Evolutionary conservation across 2,888 invertebrate species (phyloP), one percentile per base, ranked within the genome.

Genomic region (Pyrocoelia pectoralis): DNA sequence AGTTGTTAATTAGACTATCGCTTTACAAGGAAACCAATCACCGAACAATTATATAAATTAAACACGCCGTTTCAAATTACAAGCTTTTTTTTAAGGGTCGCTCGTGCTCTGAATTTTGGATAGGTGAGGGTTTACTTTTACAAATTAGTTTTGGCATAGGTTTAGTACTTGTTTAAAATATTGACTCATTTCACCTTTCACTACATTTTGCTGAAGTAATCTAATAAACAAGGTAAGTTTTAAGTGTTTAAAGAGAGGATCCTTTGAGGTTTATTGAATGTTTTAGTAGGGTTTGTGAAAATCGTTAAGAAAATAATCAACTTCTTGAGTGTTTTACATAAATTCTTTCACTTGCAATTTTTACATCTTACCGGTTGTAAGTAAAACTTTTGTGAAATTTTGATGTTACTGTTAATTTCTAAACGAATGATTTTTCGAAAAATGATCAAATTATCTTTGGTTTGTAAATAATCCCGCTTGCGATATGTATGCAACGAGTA

Each of bases 101-200:
- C 43, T 46, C 59, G 58, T 55, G 62, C 71, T 68, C 71, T 24
- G 24, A 24, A 24, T 24, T 24, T 24, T 72, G 71, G 60, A 59
- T 56, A 19, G 69, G 70, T 72, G 71, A 72, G 72, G 70, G 72
- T 58, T 67, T 66, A 68, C 69, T 69, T 68, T 67, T 64, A 63
- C 54, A 56, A 52, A 56, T 49, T 61, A 66, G 63, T 67, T 70
- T 73, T 72, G 71, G 71, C 70, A 68, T 63, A 28, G 48, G 43
- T n/a, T 33, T 33, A n/a, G 38, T 65, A 38, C 53, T 65, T 61
- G 65, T 69, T 62, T 67, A 54, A 49, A 53, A 46, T 51, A 43
- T 19, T 68, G 69, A 69, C 50, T 69, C 67, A 68, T 55, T 58
- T 61, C 58, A 66, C 65, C 64, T 60, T 60, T 56, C 53, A 53